Conservation (phyloP, 2,797 vertebrate species). For the Esox masquinongy region DNA sequence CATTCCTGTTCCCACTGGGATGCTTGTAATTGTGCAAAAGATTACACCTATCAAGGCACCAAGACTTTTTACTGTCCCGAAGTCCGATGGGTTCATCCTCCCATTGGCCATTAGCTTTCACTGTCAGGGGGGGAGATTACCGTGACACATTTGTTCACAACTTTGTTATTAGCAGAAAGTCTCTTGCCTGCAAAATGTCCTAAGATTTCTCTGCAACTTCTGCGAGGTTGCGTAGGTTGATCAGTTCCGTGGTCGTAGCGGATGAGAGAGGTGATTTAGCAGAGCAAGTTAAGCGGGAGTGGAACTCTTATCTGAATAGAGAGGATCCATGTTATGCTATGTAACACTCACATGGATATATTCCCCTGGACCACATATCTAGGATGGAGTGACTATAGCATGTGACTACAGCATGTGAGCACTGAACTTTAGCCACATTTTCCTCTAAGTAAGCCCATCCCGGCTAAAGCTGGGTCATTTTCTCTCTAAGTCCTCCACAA, state of each 20-base stretch:
- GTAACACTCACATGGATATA: background rate
- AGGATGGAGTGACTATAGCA: slow-evolving; percentile 12
- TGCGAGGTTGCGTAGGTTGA: slow-evolving; percentile 15
- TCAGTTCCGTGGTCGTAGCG: slow-evolving; percentile 26
- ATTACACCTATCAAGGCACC: background rate
- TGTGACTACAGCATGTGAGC: background rate
- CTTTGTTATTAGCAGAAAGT: slow-evolving; percentile 46
- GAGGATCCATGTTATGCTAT: background rate
- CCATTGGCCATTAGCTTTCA: slow-evolving; percentile 10
- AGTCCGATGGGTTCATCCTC: background rate
- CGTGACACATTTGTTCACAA: slow-evolving; percentile 66
- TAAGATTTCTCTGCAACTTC: slow-evolving; percentile 47
- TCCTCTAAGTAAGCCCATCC: background rate
- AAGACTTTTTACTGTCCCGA: background rate
- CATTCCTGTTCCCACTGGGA: too few species aligned
- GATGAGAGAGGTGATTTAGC: slow-evolving; percentile 27
- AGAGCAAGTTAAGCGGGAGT: slow-evolving; percentile 12
- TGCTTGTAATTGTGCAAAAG: too few species aligned
- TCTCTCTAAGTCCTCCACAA: background rate
- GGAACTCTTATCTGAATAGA: slow-evolving; percentile 45
- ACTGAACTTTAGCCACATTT: slow-evolving; percentile 7
- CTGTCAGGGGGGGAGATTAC: slow-evolving; percentile 41
- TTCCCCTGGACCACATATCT: slow-evolving; percentile 3
- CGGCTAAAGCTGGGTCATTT: background rate
- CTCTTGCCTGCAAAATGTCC: background rate